Evolutionary conservation across 1,140 invertebrate genomes (phyloP), one percentile per base, ranked within the genome.

Genomic region (Campoletis sonorensis): DNA sequence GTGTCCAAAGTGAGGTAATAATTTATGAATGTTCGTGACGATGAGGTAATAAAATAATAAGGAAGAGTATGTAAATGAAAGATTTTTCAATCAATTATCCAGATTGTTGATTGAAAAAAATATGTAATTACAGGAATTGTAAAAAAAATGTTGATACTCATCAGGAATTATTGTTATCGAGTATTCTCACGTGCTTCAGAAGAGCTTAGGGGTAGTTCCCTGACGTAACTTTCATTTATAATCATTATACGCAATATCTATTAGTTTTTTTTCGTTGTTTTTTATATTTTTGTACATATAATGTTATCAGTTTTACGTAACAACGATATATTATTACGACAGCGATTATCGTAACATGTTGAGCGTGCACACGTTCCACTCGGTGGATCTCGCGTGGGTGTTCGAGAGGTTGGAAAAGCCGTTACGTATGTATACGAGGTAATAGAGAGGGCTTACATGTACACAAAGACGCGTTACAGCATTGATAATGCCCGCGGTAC

Each of bases 331-430:
- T 61, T 70, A 77, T 77, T 64, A 37, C 73, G 15, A 40, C 18
- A 37, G 18, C 54, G 73, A 61, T 77, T 77, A 77, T 61, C 73
- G 73, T 77, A 61, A 77, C 73, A 77, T 54, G 73, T 77, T 64
- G 27, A 77, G 51, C 54, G 54, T 64, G 73, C 73, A 27, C 73
- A 77, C 51, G 54, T 77, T 61, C 73, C 33, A 64, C 73, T n/a
- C 51, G 73, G 26, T 21, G 54, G 27, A 70, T 70, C 67, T 77
- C 54, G 73, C 73, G 73, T 77, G 73, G 73, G 73, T 77, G 73
- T 77, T 54, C 73, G 73, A 77, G 73, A 77, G 54, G 16, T 54
- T 77, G 51, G 67, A 77, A 77, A 77, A 58, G 73, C 73, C 73
- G 73, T 77, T 77, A 77, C 54, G 54, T 77, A 77, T 40, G 54